Evolutionary conservation across 2,113 vertebrate species (phyloP).

Genomic region (Enhydra lutris): DNA sequence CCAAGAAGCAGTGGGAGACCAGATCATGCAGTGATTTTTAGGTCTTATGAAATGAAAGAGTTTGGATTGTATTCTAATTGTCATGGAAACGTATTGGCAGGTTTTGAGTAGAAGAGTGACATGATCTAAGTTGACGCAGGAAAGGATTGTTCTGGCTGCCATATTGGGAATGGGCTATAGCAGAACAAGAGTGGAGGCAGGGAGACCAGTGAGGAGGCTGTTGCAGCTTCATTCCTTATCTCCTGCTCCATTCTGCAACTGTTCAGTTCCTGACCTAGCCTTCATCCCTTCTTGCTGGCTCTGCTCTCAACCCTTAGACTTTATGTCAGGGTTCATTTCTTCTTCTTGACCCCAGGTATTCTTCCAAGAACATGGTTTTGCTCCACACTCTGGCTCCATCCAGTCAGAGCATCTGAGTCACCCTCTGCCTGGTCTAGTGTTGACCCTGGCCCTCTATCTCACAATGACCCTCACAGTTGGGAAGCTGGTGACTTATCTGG

Average conservation of each 20-base stretch:
- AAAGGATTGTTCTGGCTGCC: neutral
- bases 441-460: neutral
- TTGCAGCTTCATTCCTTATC: neutral
- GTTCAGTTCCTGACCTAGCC: neutral
- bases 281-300: neutral
- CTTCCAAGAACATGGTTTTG: neutral
- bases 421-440: neutral
- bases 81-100: neutral
- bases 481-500: conserved; percentile 8
- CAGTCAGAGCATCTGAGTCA: conserved; percentile 31
- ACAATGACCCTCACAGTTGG: neutral
- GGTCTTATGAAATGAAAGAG: neutral
- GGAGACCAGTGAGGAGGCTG: neutral
- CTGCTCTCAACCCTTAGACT: neutral
- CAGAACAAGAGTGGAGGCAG: neutral
- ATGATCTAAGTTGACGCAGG: neutral
- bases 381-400: neutral
- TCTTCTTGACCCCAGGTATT: neutral
- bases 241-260: neutral
- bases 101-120: neutral
- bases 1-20: neutral
- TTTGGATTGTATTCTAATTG: neutral
- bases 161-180: neutral
- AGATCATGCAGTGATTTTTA: neutral
- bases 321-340: neutral